phyloP scores from a whole-genome alignment of 2,888 invertebrate species.

The Balanococcus diminutus region DNA sequence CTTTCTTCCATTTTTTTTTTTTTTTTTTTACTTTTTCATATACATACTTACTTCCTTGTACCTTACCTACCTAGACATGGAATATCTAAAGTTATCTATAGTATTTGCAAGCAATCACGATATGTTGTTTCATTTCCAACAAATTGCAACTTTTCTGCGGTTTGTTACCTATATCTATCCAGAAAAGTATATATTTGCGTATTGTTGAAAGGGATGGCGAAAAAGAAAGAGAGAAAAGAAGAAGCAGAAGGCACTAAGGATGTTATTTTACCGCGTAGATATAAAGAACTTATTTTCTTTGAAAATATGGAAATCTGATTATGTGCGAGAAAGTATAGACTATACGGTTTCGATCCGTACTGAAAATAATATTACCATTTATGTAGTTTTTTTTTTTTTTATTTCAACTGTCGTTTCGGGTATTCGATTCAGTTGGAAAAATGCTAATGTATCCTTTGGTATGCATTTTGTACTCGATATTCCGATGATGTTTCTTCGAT shows the following conservation, averaged over 20 bases:
- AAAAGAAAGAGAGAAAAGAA: not conserved
- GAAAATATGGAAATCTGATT: conserved; percentile 37
- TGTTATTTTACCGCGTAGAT: conserved; percentile 19
- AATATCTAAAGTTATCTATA: not conserved
- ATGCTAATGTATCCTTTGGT: conserved; percentile 40
- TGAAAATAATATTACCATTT: conserved; percentile 36
- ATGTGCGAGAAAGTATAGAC: conserved; percentile 17
- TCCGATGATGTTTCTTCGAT: conserved; percentile 30
- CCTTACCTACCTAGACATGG: not conserved
- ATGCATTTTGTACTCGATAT: conserved; percentile 33
- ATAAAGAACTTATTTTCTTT: conserved; percentile 26
- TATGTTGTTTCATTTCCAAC: conserved; percentile 31
- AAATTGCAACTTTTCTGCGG: conserved; percentile 40
- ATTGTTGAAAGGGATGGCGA: not conserved
- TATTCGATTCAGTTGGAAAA: conserved; percentile 26
- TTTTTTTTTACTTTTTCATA: not conserved
- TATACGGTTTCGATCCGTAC: conserved; percentile 30
- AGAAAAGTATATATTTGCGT: not conserved
- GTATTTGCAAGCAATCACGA: conserved; percentile 37
- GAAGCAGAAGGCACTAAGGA: conserved; percentile 33
- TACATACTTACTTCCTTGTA: too few species aligned
- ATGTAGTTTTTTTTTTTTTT: not conserved
- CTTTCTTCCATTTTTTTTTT: not conserved
- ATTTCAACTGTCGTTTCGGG: conserved; percentile 35
- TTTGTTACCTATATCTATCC: conserved; percentile 20